Evolutionary conservation across 2,797 vertebrate species (phyloP), one percentile per base, ranked within the genome.

Genomic region (Onychomys leucogaster): DNA sequence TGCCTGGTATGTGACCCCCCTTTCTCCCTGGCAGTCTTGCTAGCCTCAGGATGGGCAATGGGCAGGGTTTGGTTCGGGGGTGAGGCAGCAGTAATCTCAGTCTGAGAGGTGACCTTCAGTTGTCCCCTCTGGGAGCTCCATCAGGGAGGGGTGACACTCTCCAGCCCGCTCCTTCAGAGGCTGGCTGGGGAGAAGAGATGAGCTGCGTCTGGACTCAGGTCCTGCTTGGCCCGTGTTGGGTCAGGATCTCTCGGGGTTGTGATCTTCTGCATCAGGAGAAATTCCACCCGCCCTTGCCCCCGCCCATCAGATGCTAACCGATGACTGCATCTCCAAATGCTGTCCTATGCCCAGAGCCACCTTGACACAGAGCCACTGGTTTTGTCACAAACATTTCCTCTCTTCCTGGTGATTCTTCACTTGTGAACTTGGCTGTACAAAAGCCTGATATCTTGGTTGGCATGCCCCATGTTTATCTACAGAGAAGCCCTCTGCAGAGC

Each of bases 221-320:
- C 0, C 0, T 5, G 16, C 43, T 3, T 8, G 0, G 0, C 32
- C 34, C 9, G 0, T n/a, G 87, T 34, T 59, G n/a, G n/a, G 13
- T 43, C 43, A 0, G 0, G 63, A 2, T 10, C 4, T 0, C 5
- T 13, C 23, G 5, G 19, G 57, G 10, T 0, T 5, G 4, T 16
- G 87, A 43, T 14, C 32, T 55, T 46, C 17, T 25, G 57, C 41
- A 0, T 21, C n/a, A 34, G 5, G 4, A 25, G 29, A 34, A 17
- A 10, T 5, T 0, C 1, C 37, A 49, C 52, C 3, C 9, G 4
- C 5, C 25, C 27, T 59, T 41, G 34, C 17, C 63, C 11, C 59
- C 14, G 41, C 10, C 37, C 23, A 2, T 27, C 46, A 5, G 23
- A 17, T 43, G 23, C 69, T 9, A 11, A 17, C 32, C 14, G 41